A percentile compares a stretch with the other conserved stretches of the same genome.
These are phyloP conservation scores for Platichthys flesus DNA, from an alignment of 2,113 vertebrate genomes.

Conservation along the genomic window DNA sequence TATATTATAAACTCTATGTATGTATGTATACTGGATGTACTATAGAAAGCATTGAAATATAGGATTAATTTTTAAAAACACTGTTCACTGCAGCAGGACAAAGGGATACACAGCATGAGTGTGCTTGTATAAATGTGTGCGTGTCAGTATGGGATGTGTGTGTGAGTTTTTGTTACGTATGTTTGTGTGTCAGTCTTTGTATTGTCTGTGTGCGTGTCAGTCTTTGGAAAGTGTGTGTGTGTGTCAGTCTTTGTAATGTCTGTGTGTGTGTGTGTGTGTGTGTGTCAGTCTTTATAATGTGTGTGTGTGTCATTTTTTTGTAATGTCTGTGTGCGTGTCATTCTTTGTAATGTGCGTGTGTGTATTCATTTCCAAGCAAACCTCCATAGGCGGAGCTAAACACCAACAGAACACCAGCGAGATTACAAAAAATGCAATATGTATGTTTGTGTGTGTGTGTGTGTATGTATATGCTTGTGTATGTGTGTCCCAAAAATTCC, in stretches of 20 bases:
- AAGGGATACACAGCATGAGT: conserved; percentile 66
- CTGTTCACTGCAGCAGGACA: conserved; percentile 75
- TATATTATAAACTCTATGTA: conserved; percentile 70
- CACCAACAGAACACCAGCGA: conserved; percentile 53
- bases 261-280: conserved; percentile 1
- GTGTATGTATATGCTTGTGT: conserved; percentile 24
- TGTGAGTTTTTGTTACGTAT: conserved; percentile 6
- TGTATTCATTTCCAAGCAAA: conserved; percentile 53
- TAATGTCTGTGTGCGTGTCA: background rate
- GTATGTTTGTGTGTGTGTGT: background rate
- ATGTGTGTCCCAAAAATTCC: conserved; percentile 28
- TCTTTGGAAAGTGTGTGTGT: background rate
- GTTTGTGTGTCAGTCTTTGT: conserved; percentile 8
- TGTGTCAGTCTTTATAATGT: conserved; percentile 10
- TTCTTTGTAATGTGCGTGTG: conserved; percentile 3
- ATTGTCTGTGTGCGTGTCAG: conserved; percentile 21
- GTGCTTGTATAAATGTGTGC: conserved; percentile 50
- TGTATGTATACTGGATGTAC: conserved; percentile 67
- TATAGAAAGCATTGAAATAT: conserved; percentile 77
- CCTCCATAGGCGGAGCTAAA: conserved; percentile 50
- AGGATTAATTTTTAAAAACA: conserved; percentile 76
- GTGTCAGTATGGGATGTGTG: conserved; percentile 4
- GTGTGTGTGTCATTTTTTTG: background rate
- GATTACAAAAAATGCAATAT: background rate
- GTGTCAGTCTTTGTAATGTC: background rate